A percentile compares a stretch with the other conserved stretches of the same genome.
phyloP scores from a whole-genome alignment of 1,140 invertebrate genomes.

The Maconellicoccus hirsutus region DNA sequence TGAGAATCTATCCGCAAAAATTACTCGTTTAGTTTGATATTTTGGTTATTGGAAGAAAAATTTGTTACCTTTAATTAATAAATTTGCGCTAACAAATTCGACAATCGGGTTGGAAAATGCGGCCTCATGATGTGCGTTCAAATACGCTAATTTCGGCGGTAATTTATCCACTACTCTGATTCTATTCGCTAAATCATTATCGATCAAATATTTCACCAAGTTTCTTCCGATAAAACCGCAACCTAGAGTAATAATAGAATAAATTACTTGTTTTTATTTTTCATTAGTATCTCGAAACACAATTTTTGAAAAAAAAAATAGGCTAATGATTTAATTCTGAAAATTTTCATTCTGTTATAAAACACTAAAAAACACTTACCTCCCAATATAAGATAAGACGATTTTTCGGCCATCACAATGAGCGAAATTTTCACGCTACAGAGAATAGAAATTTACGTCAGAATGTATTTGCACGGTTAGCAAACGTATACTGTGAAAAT shows the following conservation, averaged over 20 bases:
- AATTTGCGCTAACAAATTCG: conserved; percentile 81
- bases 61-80: conserved; percentile 71
- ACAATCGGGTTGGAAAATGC: conserved; percentile 59
- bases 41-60: not conserved
- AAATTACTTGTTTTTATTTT: not conserved
- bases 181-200: conserved; percentile 59
- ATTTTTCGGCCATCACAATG: conserved; percentile 4
- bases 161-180: conserved; percentile 82
- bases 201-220: conserved; percentile 66
- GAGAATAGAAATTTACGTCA: too few species aligned
- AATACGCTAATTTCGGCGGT: conserved; percentile 79
- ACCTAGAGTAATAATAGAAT: conserved; percentile 41
- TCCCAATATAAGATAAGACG: conserved; percentile 6
- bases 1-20: conserved; percentile 47
- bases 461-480: too few species aligned
- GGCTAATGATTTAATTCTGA: not conserved
- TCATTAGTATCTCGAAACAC: not conserved
- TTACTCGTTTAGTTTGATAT: not conserved
- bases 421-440: too few species aligned
- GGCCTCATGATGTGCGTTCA: conserved; percentile 59
- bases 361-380: not conserved
- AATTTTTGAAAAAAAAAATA: not conserved
- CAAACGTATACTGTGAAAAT: too few species aligned
- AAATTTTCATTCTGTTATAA: too few species aligned
- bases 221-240: conserved; percentile 87